Evolutionary conservation across 1,140 invertebrate genomes (phyloP), one percentile per base, ranked within the genome.

Genomic region (Hyles euphorbiae): DNA sequence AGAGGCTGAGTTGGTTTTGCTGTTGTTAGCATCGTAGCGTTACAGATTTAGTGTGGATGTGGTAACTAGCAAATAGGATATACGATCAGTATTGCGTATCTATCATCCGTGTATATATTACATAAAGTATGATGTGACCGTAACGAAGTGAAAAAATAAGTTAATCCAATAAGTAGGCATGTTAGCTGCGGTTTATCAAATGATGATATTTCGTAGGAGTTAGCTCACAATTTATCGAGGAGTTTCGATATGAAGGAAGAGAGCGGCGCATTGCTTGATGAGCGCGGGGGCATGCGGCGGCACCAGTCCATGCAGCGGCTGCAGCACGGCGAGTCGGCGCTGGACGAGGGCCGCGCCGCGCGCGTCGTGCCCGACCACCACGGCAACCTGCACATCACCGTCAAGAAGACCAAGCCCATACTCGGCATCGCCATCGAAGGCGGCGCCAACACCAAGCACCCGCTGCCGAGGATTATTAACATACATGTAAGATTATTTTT

Each of bases 361-460:
- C 87, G 93, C 74, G 94, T 96, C 63, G 93, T 95, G 73, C 91
- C 94, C 65, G 95, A 96, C 89, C 93, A 95, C 81, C 95, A 95
- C 85, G 95, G 95, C 61, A 95, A 96, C 87, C 92, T 96, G 70
- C 91, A 95, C 75, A 95, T 96, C 73, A 95, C 93, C 61, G 95
- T 97, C 64, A 95, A 94, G 87, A 98, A 98, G 89, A 96, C 94
- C 12, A 97, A 97, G 90, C 95, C 97, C 47, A 96, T 97, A 74
- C 92, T 99, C 66, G 98, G 98, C 61, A 97, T 99, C 71, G 97
- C 97, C 53, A 98, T 99, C 72, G 97, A 98, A 91, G 98, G 98
- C 60, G 98, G 98, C 53, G 94, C 95, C 64, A 98, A 99, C 87
- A 98, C 97, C 49, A 95, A 95, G 79, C 97, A 98, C 89, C 95